Base-by-base conservation (phyloP, 23 tunicate species). In the Halocynthia roretzi region DNA sequence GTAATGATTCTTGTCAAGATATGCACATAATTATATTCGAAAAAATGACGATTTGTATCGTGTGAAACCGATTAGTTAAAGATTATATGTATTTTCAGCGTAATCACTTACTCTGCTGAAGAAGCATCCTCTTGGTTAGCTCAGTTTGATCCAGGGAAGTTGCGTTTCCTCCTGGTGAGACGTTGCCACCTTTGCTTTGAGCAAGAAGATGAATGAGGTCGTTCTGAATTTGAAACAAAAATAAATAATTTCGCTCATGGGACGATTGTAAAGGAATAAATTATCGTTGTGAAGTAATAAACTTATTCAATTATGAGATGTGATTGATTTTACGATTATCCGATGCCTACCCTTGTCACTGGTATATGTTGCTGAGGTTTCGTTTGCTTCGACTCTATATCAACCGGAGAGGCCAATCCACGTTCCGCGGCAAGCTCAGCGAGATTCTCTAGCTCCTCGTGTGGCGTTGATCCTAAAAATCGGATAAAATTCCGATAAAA, bases 381-480 rank as follows among this genome's bases (percentile, higher is more conserved):
- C 44, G 44, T 62, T 54, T 54, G 63, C 56, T 74, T 74, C 9
- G 60, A 5, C 14, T 54, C 78, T 9, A 74, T 22, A 54, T 74
- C 78, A 18, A 54, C 56, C 55, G 78, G 78, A 50, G 78, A 74
- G 5, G 78, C 78, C 18, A 74, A 48, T 8, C 78, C 78, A 14
- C 62, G 78, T 74, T 74, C 78, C 8, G 78, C 78, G 9, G 78
- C 62, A 10, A 54, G 15, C 21, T 74, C 78, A 17, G 62, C 78
- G 9, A 74, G 10, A 20, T 53, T 74, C 56, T 74, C 78, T 14
- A 74, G 78, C 23, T 74, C 78, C 19, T 74, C 78, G 56, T 54
- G 78, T n/a, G 78, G 64, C 17, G 62, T 74, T 20, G 64, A 74
- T 8, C 62, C 78, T 74, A 56, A 50, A 71, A 71, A 58, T 14